Conservation (phyloP, 2,797 vertebrate genomes). For the Phrynocephalus guinanensis region DNA sequence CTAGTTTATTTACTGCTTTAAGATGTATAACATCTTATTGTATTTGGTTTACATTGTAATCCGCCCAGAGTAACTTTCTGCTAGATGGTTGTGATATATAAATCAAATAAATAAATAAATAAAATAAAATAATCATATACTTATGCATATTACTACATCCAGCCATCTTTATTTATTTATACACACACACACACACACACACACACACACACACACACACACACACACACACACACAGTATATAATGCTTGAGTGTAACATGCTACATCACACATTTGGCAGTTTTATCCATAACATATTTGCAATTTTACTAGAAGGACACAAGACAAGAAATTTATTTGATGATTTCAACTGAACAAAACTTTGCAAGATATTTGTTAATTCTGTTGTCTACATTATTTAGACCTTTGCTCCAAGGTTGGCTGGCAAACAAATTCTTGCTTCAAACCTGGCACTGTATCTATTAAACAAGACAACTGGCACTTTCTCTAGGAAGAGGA, state of each 20-base stretch:
- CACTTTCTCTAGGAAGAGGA: slow-evolving; percentile 42
- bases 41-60: no score
- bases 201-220: no score
- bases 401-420: background rate
- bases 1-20: no score
- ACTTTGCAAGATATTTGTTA: slow-evolving; percentile 1
- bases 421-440: background rate
- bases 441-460: slow-evolving; percentile 34
- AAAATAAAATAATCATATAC: no score
- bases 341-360: background rate
- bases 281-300: background rate
- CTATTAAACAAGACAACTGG: slow-evolving; percentile 27
- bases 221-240: no score
- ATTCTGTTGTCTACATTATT: background rate
- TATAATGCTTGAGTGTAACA: slow-evolving; percentile 18
- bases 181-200: no score
- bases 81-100: no score
- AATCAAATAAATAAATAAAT: no score
- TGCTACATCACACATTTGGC: background rate
- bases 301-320: background rate
- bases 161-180: no score
- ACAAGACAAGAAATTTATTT: background rate
- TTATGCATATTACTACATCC: no score
- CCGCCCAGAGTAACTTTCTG: no score
- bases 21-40: no score